These are phyloP conservation scores for Idris sp. DNA, from an alignment of 1,140 invertebrate species.

Conservation along the genomic window DNA sequence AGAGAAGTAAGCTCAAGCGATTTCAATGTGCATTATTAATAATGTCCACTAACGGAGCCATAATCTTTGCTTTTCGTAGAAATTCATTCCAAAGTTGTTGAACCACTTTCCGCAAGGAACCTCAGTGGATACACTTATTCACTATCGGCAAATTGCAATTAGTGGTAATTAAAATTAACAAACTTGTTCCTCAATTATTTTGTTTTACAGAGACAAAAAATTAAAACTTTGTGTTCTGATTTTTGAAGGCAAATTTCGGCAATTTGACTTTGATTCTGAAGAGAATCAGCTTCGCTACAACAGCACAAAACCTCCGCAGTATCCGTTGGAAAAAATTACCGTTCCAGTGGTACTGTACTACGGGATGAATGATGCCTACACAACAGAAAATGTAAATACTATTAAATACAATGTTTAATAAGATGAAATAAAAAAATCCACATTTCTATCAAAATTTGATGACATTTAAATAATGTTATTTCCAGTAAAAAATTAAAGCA, in stretches of 20 bases:
- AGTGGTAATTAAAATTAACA: slow-evolving; percentile 60
- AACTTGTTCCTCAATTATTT: too few species aligned
- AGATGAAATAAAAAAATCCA: too few species aligned
- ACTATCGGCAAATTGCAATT: slow-evolving; percentile 76
- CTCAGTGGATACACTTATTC: slow-evolving; percentile 76
- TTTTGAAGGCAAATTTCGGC: slow-evolving; percentile 65
- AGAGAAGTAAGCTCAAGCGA: slow-evolving; percentile 57
- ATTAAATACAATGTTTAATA: too few species aligned
- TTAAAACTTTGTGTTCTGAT: neutral
- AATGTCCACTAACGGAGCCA: slow-evolving; percentile 42
- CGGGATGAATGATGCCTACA: slow-evolving; percentile 80
- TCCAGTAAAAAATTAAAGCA: too few species aligned
- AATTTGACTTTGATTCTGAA: slow-evolving; percentile 63
- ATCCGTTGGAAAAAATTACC: slow-evolving; percentile 81
- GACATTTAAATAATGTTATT: too few species aligned
- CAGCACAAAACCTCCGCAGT: slow-evolving; percentile 77
- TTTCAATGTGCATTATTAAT: slow-evolving; percentile 47
- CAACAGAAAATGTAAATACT: slow-evolving; percentile 63
- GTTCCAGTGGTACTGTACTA: slow-evolving; percentile 83
- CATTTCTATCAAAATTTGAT: too few species aligned
- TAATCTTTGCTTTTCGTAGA: slow-evolving; percentile 65
- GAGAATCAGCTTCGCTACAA: slow-evolving; percentile 78
- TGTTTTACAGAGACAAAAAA: too few species aligned
- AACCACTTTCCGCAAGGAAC: slow-evolving; percentile 79
- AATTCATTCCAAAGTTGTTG: slow-evolving; percentile 73